Evolutionary conservation across 2,113 vertebrate species (phyloP).

Genomic region (Seriola rivoliana): DNA sequence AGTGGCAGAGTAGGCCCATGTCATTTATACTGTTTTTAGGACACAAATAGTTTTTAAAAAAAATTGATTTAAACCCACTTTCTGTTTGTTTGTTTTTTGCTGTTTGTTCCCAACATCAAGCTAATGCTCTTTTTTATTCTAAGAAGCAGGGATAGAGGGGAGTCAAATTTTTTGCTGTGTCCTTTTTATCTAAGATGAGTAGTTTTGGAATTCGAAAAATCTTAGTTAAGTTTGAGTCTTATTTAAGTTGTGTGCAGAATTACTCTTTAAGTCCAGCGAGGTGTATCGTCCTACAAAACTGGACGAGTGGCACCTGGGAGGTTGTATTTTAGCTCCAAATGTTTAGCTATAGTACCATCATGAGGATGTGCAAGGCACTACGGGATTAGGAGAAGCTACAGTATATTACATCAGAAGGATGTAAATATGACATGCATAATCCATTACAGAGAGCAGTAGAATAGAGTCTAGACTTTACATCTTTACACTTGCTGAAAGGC

Average conservation of each 20-base stretch:
- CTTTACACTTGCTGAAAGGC: not conserved
- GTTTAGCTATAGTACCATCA: conserved; percentile 23
- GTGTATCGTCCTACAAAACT: not conserved
- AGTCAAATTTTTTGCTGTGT: not conserved
- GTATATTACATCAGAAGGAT: too few species aligned
- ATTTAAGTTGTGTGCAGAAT: not conserved
- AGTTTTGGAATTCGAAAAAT: not conserved
- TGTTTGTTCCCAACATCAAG: not conserved
- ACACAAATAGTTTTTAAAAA: not conserved
- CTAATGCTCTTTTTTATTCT: not conserved
- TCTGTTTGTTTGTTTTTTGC: not conserved
- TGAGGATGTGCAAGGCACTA: conserved; percentile 19
- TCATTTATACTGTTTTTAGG: not conserved
- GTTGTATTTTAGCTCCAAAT: not conserved
- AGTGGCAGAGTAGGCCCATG: not conserved
- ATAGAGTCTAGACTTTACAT: not conserved
- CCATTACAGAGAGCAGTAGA: not conserved
- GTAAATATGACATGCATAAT: not conserved
- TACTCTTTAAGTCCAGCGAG: too few species aligned
- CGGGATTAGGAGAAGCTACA: not conserved
- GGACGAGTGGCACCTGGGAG: not conserved
- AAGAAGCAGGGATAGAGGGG: too few species aligned
- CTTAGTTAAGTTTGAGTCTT: not conserved
- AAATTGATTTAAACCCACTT: not conserved
- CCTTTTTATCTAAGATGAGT: not conserved